Evolutionary conservation across 2,888 invertebrate species (phyloP), one percentile per base, ranked within the genome.

Genomic region (Protodeltote pygarga): DNA sequence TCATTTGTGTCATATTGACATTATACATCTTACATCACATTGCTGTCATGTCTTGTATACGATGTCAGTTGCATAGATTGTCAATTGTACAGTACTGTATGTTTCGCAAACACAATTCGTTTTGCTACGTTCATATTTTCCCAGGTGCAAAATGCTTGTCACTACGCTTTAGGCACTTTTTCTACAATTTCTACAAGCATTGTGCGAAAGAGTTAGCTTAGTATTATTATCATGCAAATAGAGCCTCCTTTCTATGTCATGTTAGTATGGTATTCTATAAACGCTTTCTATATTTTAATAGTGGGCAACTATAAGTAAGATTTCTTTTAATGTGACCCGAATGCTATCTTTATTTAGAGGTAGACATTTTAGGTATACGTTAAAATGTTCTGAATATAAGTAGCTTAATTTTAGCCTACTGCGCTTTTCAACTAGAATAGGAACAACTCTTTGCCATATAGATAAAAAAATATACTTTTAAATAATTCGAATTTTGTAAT

Each of bases 161-260:
- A 47, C 34, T 10, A 11, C 23, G 41, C 38, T 13, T 42, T 17
- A 13, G 24, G 25, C 28, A 55, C 44, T 41, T 48, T 40, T 46
- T 46, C 40, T 49, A 32, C 32, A 41, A 33, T 25, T 29, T 34
- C 21, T 29, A 21, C 29, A n/a, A 25, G n/a, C n/a, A n/a, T n/a
- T 42, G 5, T 45, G 32, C 9, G n/a, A 28, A 27, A 47, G 47
- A 47, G 19, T 44, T 48, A 17, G 54, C 41, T 48, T 32, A 8
- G 28, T 45, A 29, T 27, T 48, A 51, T 63, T 67, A 40, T 59
- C 51, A 67, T 64, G 49, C 51, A 41, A 67, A 59, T 51, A 35
- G 33, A 45, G 38, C 16, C 21, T 34, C 32, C 24, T 45, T 60
- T 44, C 21, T 46, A 19, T 39, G 35, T 23, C 34, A 41, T 20